phyloP scores from a whole-genome alignment of 2,888 invertebrate species.

The Lithodes maja region DNA sequence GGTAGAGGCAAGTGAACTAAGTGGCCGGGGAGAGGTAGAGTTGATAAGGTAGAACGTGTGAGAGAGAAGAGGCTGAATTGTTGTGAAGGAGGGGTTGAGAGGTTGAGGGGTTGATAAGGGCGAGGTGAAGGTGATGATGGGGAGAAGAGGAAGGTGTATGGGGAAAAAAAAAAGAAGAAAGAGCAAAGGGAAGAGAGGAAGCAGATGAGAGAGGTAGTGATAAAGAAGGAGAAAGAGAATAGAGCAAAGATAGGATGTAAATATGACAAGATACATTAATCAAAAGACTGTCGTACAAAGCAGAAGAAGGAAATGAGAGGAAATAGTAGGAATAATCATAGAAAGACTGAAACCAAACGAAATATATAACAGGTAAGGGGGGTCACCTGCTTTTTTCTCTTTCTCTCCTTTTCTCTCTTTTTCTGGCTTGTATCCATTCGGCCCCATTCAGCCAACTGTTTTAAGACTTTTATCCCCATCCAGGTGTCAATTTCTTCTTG shows the following conservation, averaged over 20 bases:
- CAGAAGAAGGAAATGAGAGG: too few relatives aligned
- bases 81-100: not conserved
- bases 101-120: not conserved
- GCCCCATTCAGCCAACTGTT: too few relatives aligned
- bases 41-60: not conserved
- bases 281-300: too few relatives aligned
- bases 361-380: too few relatives aligned
- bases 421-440: too few relatives aligned
- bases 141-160: not conserved
- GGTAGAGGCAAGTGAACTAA: not conserved
- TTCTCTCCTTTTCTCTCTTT: too few relatives aligned
- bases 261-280: too few relatives aligned
- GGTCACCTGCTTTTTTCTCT: too few relatives aligned
- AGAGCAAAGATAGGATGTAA: not conserved
- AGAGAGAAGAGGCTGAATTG: not conserved
- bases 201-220: not conserved
- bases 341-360: too few relatives aligned
- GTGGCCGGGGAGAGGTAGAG: not conserved
- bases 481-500: too few relatives aligned
- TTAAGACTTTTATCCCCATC: too few relatives aligned
- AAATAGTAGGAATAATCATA: too few relatives aligned
- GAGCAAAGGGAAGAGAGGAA: not conserved
- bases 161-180: not conserved
- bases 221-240: not conserved
- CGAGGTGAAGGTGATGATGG: not conserved